Conservation (phyloP, 37 sponge, comb jelly and placozoan species). For the Agelas oroides region DNA sequence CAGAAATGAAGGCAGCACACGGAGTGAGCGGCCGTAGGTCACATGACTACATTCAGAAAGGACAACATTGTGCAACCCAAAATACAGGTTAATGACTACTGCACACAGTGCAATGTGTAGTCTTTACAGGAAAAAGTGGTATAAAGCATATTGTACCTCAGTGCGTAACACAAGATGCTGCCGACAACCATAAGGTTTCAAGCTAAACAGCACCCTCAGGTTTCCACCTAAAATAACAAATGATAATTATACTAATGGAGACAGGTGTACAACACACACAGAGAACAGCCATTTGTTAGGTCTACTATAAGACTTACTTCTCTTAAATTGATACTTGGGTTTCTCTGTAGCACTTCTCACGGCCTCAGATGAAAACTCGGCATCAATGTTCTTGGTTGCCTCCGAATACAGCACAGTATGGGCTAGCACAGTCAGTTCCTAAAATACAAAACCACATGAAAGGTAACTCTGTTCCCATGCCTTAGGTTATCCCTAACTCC, state of each 20-base stretch:
- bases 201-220: constrained; percentile 38
- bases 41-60: not conserved
- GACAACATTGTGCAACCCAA: not conserved
- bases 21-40: not conserved
- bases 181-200: not conserved
- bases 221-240: constrained; percentile 33
- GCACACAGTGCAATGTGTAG: no score
- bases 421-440: not conserved
- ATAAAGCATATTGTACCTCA: no score
- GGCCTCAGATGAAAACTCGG: not conserved
- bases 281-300: no score
- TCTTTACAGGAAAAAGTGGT: no score
- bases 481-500: no score
- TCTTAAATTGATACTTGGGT: not conserved
- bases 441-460: not conserved
- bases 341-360: not conserved
- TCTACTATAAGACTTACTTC: not conserved
- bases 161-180: constrained; percentile 2
- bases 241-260: no score
- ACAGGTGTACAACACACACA: not conserved
- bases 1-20: constrained; percentile 12
- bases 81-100: no score
- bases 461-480: not conserved
- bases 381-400: not conserved
- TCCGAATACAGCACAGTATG: not conserved